Base-by-base conservation (phyloP, 2,797 vertebrate genomes). In the Muscicapa striata region DNA sequence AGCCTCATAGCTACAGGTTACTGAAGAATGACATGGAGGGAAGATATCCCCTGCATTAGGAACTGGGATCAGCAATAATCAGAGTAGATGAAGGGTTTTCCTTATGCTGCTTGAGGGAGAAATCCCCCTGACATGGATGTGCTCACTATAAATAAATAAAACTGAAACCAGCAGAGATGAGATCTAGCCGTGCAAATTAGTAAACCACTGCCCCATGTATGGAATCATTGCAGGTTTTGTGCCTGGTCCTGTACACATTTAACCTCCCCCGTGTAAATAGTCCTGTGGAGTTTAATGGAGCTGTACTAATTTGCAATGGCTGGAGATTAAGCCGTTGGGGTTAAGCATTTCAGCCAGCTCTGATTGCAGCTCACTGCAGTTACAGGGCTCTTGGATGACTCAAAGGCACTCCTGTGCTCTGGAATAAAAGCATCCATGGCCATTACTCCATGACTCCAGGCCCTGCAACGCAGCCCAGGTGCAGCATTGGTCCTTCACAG, bases 231-330 rank as follows among this genome's bases (percentile, higher is more conserved):
- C 95, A 73, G 84, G 63, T 87, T 96, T 83, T 89, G 59, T 76
- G 86, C 72, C 73, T 54, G 75, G 46, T 92, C 34, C 77, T 15
- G 38, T 69, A 21, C 17, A 10, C 64, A 59, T 89, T 83, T 89
- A 83, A 90, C 90, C 75, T 84, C 62, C 49, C 78, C 61, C 74
- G 38, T 77, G 86, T 86, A 90, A 93, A 76, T 0, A 91, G 88
- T 41, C 83, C 72, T 57, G 70, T 22, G 72, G 77, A 84, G 84
- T 90, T 89, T 34, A 92, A 94, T 89, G 90, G 86, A 64, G 84
- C 93, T 93, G 57, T 79, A 32, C 88, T 96, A 92, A 95, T 96
- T 94, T 72, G 78, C 88, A 68, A 0, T 74, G 78, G 84, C 90
- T 93, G 78, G 57, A 80, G 92, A 89, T 94, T 40, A 87, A 67